Evolutionary conservation across 2,888 invertebrate genomes (phyloP), one percentile per base, ranked within the genome.

Genomic region (Thereva unica): DNA sequence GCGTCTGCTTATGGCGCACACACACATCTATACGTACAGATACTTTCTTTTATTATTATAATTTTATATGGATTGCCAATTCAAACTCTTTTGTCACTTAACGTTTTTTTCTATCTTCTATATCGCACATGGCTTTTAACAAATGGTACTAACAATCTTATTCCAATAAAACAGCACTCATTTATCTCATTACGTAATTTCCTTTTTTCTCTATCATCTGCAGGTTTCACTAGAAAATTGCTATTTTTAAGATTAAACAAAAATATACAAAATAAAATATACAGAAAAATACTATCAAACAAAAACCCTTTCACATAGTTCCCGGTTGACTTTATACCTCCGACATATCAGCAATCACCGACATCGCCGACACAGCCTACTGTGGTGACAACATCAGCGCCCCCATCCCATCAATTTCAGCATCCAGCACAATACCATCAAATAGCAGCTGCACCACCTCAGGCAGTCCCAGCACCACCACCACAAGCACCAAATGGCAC

Each of bases 301-400:
- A 35, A 38, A 54, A 56, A 47, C 57, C 67, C 56, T 69, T 69
- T 69, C 64, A 65, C 67, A 47, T 69, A 79, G 79, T 79, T 78
- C 70, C 77, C 80, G 10, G 68, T 80, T 69, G 79, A 79, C 69
- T 80, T 77, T 71, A 71, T 76, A 71, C 70, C 74, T 45, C 67
- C 73, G 41, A 65, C 69, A 50, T 69, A 69, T 44, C 69, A 69
- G 64, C 64, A 65, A 66, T 67, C 66, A 49, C 68, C 68, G 12
- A 52, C 67, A 49, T 64, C 68, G 49, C 65, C 70, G 55, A 53
- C 67, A 57, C 59, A 66, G 9, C 49, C 65, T 47, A 44, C 66
- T 37, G 64, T 64, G 7, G 68, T 68, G 50, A 56, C 61, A 45
- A 47, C 67, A 45, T 50, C 68, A 37, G 47, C 64, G 59, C 52